Percentiles rank a stretch among this genome's conserved stretches.
phyloP scores from a whole-genome alignment of 2,888 invertebrate genomes.

The Megaustenia siamemsis region DNA sequence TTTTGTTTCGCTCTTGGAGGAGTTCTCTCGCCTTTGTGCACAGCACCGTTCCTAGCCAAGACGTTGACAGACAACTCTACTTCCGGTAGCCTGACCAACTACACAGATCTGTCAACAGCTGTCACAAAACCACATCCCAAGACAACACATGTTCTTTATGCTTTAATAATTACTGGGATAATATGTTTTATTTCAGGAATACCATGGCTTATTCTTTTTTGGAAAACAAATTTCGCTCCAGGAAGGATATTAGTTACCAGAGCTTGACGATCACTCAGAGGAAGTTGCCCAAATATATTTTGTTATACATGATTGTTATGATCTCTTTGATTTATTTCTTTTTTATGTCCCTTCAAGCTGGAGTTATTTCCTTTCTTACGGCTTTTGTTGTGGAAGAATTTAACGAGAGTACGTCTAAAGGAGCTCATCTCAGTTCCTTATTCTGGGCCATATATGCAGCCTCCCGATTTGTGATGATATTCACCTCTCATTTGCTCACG shows the following conservation, averaged over 20 bases:
- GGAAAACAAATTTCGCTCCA: slow-evolving; percentile 41
- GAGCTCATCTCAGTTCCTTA: slow-evolving; percentile 75
- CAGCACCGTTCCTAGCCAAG: slow-evolving; percentile 78
- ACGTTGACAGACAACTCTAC: slow-evolving; percentile 75
- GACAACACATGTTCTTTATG: slow-evolving; percentile 53
- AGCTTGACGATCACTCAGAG: neutral
- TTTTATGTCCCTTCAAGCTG: slow-evolving; percentile 79
- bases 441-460: slow-evolving; percentile 80
- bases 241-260: slow-evolving; percentile 37
- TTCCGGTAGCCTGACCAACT: slow-evolving; percentile 75
- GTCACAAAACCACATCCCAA: neutral
- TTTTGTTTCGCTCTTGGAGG: slow-evolving; percentile 81
- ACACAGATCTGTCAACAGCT: slow-evolving; percentile 67
- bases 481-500: slow-evolving; percentile 73
- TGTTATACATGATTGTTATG: slow-evolving; percentile 70
- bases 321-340: slow-evolving; percentile 75
- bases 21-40: slow-evolving; percentile 80
- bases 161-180: slow-evolving; percentile 61
- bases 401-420: slow-evolving; percentile 70
- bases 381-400: slow-evolving; percentile 75
- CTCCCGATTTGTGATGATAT: slow-evolving; percentile 77
- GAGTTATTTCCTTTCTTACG: slow-evolving; percentile 77
- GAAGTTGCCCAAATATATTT: slow-evolving; percentile 53
- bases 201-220: slow-evolving; percentile 56
- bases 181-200: slow-evolving; percentile 54